phyloP scores from a whole-genome alignment of 23 tunicate species.

The Botrylloides violaceus region DNA sequence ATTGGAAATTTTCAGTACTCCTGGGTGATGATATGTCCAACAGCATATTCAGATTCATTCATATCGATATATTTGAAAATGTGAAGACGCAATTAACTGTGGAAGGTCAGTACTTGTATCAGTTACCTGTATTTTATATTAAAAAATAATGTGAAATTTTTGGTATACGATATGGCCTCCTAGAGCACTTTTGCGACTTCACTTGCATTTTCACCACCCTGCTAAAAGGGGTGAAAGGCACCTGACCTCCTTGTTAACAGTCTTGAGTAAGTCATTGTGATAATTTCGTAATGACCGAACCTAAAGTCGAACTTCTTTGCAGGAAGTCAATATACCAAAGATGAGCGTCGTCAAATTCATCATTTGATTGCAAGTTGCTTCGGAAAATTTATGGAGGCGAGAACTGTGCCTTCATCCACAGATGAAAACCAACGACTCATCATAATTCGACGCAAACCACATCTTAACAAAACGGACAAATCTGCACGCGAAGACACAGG shows the following conservation, averaged over 20 bases:
- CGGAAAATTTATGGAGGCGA: constrained; percentile 29
- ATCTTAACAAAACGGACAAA: neutral
- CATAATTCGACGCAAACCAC: constrained; percentile 8
- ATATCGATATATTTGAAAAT: neutral
- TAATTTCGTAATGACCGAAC: no score
- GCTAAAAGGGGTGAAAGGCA: no score
- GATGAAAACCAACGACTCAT: neutral
- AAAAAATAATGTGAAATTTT: no score
- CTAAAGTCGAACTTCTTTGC: no score
- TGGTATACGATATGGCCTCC: no score
- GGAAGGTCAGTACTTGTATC: neutral
- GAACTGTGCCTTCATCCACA: constrained; percentile 10
- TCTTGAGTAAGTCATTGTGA: no score
- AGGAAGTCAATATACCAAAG: no score
- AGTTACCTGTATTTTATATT: no score
- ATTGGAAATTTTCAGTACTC: neutral
- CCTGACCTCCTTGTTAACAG: no score
- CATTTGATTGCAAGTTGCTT: constrained; percentile 22
- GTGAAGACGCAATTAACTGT: neutral
- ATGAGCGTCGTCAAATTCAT: constrained; percentile 29
- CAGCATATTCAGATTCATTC: neutral
- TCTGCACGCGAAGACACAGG: neutral
- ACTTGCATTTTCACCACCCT: no score
- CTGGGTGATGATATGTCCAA: neutral
- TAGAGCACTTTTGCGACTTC: no score